Conservation (phyloP, 2,797 vertebrate species). For the Acipenser oxyrinchus region DNA sequence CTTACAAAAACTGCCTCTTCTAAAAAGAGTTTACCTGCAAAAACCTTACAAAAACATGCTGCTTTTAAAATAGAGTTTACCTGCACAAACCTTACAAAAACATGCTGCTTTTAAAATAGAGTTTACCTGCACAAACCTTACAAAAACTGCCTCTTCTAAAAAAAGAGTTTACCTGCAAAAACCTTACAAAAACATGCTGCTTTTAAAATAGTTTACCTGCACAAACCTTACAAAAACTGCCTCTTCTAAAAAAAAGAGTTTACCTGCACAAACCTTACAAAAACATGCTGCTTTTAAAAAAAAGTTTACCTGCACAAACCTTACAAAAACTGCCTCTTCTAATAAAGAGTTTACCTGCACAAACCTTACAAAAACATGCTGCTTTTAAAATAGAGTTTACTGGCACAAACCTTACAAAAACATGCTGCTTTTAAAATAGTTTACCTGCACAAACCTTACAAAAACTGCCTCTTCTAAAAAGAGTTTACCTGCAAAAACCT, state of each 20-base stretch:
- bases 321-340: not conserved
- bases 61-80: too few species aligned
- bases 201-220: not conserved
- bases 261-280: too few species aligned
- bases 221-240: constrained; percentile 18
- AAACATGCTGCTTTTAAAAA: too few species aligned
- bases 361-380: constrained; percentile 9
- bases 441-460: constrained; percentile 20
- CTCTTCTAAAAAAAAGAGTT: too few species aligned
- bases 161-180: constrained; percentile 15
- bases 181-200: not conserved
- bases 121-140: constrained; percentile 20
- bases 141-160: too few species aligned
- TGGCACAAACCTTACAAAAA: constrained; percentile 19
- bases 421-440: too few species aligned
- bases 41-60: constrained; percentile 10
- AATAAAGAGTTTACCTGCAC: constrained; percentile 6
- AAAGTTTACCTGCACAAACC: constrained; percentile 19
- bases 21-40: constrained; percentile 9
- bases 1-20: not conserved
- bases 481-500: constrained; percentile 20
- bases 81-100: constrained; percentile 20
- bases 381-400: too few species aligned
- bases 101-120: too few species aligned
- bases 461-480: too few species aligned